Evolutionary conservation across 2,888 invertebrate species (phyloP).

Genomic region (Nudaria mundana): DNA sequence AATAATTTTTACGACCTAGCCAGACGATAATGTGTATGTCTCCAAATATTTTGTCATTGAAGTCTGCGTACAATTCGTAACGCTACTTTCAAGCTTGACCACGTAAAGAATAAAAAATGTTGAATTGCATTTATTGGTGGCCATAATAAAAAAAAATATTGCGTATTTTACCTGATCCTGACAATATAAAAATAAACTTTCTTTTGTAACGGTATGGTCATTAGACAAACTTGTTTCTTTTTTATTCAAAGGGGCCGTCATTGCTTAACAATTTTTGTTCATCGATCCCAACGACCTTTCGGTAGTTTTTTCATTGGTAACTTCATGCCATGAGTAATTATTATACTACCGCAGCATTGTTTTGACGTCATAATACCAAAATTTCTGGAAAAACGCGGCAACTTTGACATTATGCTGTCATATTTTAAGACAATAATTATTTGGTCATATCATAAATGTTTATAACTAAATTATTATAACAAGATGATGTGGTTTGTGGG

Average conservation of each 20-base stretch:
- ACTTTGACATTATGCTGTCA: slow-evolving; percentile 28
- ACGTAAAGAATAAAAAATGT: slow-evolving; percentile 6
- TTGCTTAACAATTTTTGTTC: slow-evolving; percentile 51
- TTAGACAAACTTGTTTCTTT: slow-evolving; percentile 39
- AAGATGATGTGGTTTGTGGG: too few relatives aligned
- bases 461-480: slow-evolving; percentile 19
- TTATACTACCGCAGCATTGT: slow-evolving; percentile 56
- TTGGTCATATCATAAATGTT: slow-evolving; percentile 28
- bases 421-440: slow-evolving; percentile 28
- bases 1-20: too few relatives aligned
- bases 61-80: slow-evolving; percentile 3
- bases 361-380: slow-evolving; percentile 10
- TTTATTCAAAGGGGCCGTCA: slow-evolving; percentile 39
- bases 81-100: background rate
- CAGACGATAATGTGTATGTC: too few relatives aligned
- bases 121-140: slow-evolving; percentile 8
- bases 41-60: slow-evolving; percentile 1
- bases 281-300: slow-evolving; percentile 55
- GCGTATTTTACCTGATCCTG: slow-evolving; percentile 29
- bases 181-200: slow-evolving; percentile 36
- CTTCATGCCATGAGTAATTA: slow-evolving; percentile 61
- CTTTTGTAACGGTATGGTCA: slow-evolving; percentile 22
- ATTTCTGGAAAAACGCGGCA: slow-evolving; percentile 30
- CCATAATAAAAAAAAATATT: slow-evolving; percentile 23
- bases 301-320: slow-evolving; percentile 66